phyloP scores from a whole-genome alignment of 2,113 vertebrate species.

The Poeciliopsis occidentalis region DNA sequence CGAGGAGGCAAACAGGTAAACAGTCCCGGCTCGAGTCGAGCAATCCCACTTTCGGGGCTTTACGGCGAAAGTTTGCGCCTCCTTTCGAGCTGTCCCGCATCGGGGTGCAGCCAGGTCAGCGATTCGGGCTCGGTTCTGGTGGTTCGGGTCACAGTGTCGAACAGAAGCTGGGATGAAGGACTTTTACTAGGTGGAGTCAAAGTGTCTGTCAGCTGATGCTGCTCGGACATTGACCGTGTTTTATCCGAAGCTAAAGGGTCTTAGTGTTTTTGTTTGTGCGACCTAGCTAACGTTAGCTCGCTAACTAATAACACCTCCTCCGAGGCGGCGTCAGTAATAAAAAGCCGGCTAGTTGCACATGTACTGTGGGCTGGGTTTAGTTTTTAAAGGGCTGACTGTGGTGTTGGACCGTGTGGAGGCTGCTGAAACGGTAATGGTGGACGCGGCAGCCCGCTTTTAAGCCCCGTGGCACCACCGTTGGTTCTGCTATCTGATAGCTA shows the following conservation, averaged over 20 bases:
- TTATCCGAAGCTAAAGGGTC: constrained; percentile 23
- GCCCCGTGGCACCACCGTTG: constrained; percentile 80
- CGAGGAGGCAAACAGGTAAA: constrained; percentile 64
- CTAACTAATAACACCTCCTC: constrained; percentile 67
- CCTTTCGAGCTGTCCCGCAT: constrained; percentile 52
- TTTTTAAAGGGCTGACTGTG: constrained; percentile 71
- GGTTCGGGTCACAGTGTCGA: constrained; percentile 34
- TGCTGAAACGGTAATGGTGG: constrained; percentile 62
- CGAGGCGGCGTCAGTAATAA: constrained; percentile 67
- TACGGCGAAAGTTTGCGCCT: constrained; percentile 60
- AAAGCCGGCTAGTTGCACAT: constrained; percentile 72
- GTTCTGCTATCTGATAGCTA: constrained; percentile 86
- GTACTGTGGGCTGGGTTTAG: constrained; percentile 69
- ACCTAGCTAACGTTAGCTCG: constrained; percentile 71
- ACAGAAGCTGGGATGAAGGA: constrained; percentile 18
- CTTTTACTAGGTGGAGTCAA: constrained; percentile 32
- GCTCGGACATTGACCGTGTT: neutral
- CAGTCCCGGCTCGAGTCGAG: constrained; percentile 13
- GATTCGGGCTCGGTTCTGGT: constrained; percentile 69
- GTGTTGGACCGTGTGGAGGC: constrained; percentile 41
- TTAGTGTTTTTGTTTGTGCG: constrained; percentile 70
- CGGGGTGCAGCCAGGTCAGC: constrained; percentile 47
- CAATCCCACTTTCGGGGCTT: constrained; percentile 33
- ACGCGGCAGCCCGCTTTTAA: constrained; percentile 61
- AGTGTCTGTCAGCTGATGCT: constrained; percentile 1